A percentile compares a stretch with the other conserved stretches of the same genome.
Conservation (phyloP, 2,113 vertebrate genomes). For the Oxyura jamaicensis region DNA sequence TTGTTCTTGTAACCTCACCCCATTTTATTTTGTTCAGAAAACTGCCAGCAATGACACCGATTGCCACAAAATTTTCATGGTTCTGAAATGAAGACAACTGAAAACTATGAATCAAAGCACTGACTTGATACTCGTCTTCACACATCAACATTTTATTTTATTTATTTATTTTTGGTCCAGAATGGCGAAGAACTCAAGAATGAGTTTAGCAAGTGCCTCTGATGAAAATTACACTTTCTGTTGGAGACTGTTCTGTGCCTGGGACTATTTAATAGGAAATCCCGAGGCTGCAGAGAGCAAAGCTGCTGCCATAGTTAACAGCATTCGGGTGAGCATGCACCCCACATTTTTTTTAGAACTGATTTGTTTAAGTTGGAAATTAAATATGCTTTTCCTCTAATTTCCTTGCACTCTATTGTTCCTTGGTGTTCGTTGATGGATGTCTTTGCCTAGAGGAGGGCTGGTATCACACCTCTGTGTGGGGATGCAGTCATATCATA, state of each 20-base stretch:
- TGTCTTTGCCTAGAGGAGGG: background rate
- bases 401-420: background rate
- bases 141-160: background rate
- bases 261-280: constrained; percentile 98
- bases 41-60: background rate
- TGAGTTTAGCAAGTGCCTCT: constrained; percentile 92
- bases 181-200: constrained; percentile 97
- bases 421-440: background rate
- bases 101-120: background rate
- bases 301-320: constrained; percentile 94
- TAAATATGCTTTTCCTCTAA: background rate
- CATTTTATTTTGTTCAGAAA: background rate
- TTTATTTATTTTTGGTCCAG: constrained; percentile 48
- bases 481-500: background rate
- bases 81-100: background rate
- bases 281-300: constrained; percentile 97
- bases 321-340: constrained; percentile 85
- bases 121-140: background rate
- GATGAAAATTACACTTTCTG: constrained; percentile 97
- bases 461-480: background rate
- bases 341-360: background rate
- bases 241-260: constrained; percentile 96
- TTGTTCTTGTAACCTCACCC: background rate
- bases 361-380: background rate
- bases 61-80: background rate